Percentiles rank a stretch among this genome's conserved stretches.
phyloP scores from a whole-genome alignment of 2,888 invertebrate genomes.

The Polietes domitor region DNA sequence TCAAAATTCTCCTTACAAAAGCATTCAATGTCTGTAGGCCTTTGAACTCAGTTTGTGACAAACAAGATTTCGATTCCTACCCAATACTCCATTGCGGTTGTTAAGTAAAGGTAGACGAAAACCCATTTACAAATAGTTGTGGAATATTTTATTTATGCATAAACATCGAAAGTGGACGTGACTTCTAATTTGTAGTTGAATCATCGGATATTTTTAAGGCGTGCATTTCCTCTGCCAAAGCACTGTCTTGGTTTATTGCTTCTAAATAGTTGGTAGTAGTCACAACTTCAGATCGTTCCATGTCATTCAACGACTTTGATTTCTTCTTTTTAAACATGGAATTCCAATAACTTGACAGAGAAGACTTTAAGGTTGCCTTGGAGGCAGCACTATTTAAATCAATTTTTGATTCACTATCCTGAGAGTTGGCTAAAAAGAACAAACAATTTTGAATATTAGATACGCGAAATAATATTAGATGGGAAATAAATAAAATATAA shows the following conservation, averaged over 20 bases:
- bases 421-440: background rate
- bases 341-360: constrained; percentile 75
- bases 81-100: background rate
- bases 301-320: constrained; percentile 21
- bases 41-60: too few relatives aligned
- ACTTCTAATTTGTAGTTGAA: constrained; percentile 22
- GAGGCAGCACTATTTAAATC: constrained; percentile 53
- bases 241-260: constrained; percentile 26
- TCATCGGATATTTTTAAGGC: constrained; percentile 67
- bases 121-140: background rate
- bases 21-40: too few relatives aligned
- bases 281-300: constrained; percentile 72
- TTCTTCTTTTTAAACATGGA: constrained; percentile 71
- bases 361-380: constrained; percentile 71
- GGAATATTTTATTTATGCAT: constrained; percentile 14
- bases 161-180: constrained; percentile 1
- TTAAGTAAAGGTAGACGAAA: constrained; percentile 8
- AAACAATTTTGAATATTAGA: background rate
- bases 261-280: constrained; percentile 61
- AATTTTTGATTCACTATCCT: background rate
- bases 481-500: background rate
- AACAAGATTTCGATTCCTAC: too few relatives aligned
- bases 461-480: too few relatives aligned
- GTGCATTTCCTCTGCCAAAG: constrained; percentile 61
- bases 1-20: too few relatives aligned